These are phyloP conservation scores for Aurelia sp. DNA, from an alignment of 30 jellyfish, hydroid and myxozoan species.

Conservation along the genomic window DNA sequence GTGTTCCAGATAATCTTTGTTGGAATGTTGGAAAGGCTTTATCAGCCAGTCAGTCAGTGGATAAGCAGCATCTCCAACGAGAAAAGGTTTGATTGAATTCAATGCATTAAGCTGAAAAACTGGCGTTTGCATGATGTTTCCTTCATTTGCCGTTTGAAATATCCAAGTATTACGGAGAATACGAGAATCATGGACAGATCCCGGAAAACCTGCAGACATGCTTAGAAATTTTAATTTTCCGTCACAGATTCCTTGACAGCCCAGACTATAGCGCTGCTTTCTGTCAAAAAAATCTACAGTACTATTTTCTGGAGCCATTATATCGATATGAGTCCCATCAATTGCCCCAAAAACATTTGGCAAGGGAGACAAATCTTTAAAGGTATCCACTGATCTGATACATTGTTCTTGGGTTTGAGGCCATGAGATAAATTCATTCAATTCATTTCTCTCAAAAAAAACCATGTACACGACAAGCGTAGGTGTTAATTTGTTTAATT, in stretches of 20 bases:
- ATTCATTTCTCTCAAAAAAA: no score
- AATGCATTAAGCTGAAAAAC: conserved; percentile 12
- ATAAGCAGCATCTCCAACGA: conserved; percentile 38
- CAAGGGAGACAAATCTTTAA: conserved; percentile 15
- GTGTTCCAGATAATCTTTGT: not conserved
- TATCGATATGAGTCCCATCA: conserved; percentile 28
- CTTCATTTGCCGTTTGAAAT: conserved; percentile 21
- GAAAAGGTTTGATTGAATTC: conserved; percentile 1
- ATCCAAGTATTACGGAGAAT: conserved; percentile 40
- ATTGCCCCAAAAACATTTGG: conserved; percentile 51
- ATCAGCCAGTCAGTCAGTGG: conserved; percentile 37
- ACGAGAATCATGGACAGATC: conserved; percentile 44
- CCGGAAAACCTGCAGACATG: conserved; percentile 49
- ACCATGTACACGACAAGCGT: no score
- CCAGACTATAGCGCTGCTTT: conserved; percentile 39
- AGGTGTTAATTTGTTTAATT: no score
- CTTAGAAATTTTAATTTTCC: conserved; percentile 17
- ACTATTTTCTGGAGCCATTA: conserved; percentile 27
- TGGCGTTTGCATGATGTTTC: conserved; percentile 7
- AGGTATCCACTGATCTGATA: conserved; percentile 1
- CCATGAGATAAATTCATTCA: conserved; percentile 15
- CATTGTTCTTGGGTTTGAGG: conserved; percentile 22
- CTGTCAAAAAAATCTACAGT: conserved; percentile 37
- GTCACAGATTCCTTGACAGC: conserved; percentile 68
- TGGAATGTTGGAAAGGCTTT: conserved; percentile 17